Conservation (phyloP, 1,140 invertebrate genomes). For the Nymphalis io region DNA sequence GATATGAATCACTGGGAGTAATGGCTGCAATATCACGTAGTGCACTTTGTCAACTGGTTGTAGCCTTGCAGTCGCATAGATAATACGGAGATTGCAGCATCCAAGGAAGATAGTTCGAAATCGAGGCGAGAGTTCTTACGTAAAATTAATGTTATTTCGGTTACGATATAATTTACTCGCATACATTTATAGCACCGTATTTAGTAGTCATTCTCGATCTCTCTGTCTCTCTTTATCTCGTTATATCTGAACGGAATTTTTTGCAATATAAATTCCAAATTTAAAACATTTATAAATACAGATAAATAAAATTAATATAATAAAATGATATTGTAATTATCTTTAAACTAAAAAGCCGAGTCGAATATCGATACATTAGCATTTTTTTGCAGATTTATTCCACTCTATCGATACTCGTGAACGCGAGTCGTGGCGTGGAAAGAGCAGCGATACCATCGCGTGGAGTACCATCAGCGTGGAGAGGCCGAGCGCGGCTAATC, state of each 20-base stretch:
- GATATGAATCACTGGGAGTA: constrained; percentile 79
- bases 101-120: constrained; percentile 58
- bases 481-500: constrained; percentile 59
- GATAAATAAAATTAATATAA: background rate
- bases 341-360: background rate
- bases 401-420: constrained; percentile 60
- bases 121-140: constrained; percentile 45
- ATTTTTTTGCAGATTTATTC: constrained; percentile 45
- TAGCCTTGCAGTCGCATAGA: constrained; percentile 74
- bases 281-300: background rate
- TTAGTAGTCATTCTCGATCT: background rate
- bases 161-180: constrained; percentile 23
- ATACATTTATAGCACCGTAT: constrained; percentile 15
- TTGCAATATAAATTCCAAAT: too few relatives aligned
- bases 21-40: constrained; percentile 79
- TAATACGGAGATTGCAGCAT: constrained; percentile 71
- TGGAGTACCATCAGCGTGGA: constrained; percentile 42
- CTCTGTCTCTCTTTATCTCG: too few relatives aligned
- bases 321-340: background rate
- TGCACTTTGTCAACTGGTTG: constrained; percentile 79
- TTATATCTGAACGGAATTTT: too few relatives aligned
- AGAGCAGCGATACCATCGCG: constrained; percentile 52
- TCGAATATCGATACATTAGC: constrained; percentile 34
- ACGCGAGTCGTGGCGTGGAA: constrained; percentile 50
- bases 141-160: constrained; percentile 44